Percentiles rank a stretch among this genome's conserved stretches.
Conservation (phyloP, 2,113 vertebrate species). For the Amphiprion percula region DNA sequence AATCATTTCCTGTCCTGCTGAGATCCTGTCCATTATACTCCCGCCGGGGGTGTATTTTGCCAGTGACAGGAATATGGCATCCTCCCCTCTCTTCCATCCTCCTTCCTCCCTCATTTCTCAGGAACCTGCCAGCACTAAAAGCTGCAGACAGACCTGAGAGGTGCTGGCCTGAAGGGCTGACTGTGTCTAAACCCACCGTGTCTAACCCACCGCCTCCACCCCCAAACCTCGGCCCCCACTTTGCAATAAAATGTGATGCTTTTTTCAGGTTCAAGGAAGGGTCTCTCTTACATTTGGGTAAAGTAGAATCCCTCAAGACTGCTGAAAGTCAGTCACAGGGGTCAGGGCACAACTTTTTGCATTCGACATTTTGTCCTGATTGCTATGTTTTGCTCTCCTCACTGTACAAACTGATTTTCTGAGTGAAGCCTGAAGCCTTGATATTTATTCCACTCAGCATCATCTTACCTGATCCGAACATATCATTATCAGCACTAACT, state of each 20-base stretch:
- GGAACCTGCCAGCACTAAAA: conserved; percentile 76
- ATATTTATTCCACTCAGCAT: conserved; percentile 12
- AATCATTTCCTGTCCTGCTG: conserved; percentile 78
- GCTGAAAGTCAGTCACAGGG: conserved; percentile 67
- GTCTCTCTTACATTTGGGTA: conserved; percentile 61
- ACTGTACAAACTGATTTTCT: not conserved
- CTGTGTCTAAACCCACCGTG: conserved; percentile 69
- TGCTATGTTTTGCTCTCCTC: conserved; percentile 30
- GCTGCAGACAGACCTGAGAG: conserved; percentile 73
- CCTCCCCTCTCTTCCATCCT: conserved; percentile 65
- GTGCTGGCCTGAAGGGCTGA: conserved; percentile 70
- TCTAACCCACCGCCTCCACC: conserved; percentile 51
- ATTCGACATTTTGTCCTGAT: conserved; percentile 49
- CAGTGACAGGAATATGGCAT: conserved; percentile 83
- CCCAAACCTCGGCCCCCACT: conserved; percentile 39
- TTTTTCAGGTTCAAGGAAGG: conserved; percentile 74
- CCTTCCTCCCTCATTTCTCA: conserved; percentile 62
- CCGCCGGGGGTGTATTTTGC: conserved; percentile 80
- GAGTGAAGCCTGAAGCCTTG: conserved; percentile 10
- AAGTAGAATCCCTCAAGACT: conserved; percentile 52
- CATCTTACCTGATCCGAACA: conserved; percentile 29
- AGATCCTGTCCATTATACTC: conserved; percentile 78
- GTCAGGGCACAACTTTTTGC: conserved; percentile 24
- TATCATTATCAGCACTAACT: conserved; percentile 17
- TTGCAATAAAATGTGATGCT: conserved; percentile 73